These are phyloP conservation scores for Agrochola lota DNA, from an alignment of 2,888 invertebrate species.

Conservation along the genomic window DNA sequence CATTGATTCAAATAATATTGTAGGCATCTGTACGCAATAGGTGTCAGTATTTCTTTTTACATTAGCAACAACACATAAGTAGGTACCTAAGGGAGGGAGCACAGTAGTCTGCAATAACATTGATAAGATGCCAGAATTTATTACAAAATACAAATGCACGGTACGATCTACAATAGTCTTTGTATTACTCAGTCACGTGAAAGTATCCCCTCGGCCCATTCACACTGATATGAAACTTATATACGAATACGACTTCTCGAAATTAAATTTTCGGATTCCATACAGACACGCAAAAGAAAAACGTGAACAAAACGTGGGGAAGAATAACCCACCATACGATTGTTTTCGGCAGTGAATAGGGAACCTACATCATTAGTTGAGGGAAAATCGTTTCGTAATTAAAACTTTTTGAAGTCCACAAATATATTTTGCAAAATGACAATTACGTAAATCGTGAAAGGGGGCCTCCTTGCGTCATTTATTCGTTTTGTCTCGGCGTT, in stretches of 20 bases:
- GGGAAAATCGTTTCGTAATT: conserved; percentile 34
- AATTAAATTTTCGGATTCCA: conserved; percentile 22
- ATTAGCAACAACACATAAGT: background rate
- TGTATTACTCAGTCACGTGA: background rate
- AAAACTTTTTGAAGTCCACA: background rate
- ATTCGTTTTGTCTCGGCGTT: too few species aligned
- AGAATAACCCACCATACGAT: conserved; percentile 32
- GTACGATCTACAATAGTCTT: background rate
- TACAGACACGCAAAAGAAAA: conserved; percentile 20
- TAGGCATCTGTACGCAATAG: background rate
- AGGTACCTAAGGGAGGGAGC: background rate
- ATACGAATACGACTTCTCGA: background rate
- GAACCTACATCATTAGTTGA: conserved; percentile 35
- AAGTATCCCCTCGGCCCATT: background rate
- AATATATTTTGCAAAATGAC: background rate
- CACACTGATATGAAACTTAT: background rate
- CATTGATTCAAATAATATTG: background rate
- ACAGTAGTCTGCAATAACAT: background rate
- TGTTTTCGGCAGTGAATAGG: conserved; percentile 42
- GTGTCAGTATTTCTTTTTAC: background rate
- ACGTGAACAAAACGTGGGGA: conserved; percentile 28
- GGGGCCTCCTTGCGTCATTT: background rate
- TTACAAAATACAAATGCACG: conserved; percentile 1
- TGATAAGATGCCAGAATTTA: background rate
- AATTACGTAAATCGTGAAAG: background rate